phyloP scores from a whole-genome alignment of 2,113 vertebrate genomes.

The Fukomys damarensis region DNA sequence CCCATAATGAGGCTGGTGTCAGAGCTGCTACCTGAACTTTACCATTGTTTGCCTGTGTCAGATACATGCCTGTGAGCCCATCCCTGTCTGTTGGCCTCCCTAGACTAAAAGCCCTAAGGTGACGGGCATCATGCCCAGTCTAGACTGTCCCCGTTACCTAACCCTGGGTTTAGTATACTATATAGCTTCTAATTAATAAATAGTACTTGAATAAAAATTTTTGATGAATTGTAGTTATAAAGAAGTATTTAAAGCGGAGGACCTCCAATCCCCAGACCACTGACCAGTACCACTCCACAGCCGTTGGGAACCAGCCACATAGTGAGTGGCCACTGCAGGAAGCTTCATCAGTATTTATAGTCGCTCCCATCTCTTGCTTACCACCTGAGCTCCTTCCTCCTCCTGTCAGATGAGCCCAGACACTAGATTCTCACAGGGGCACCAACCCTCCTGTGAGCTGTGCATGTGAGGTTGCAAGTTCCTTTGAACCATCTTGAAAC shows the following conservation, averaged over 20 bases:
- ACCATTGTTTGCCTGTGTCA: neutral
- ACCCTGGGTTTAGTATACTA: neutral
- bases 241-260: neutral
- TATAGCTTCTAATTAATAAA: neutral
- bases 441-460: neutral
- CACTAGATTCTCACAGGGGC: neutral
- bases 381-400: neutral
- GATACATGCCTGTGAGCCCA: neutral
- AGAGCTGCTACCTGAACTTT: neutral
- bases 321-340: neutral
- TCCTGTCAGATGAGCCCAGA: neutral
- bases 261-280: neutral
- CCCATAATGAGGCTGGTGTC: rapidly evolving
- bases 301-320: neutral
- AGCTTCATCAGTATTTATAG: neutral
- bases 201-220: neutral
- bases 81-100: neutral
- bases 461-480: neutral
- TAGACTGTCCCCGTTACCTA: no score
- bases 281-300: neutral
- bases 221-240: neutral
- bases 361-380: neutral
- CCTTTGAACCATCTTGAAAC: neutral
- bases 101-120: neutral
- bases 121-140: rapidly evolving